Evolutionary conservation across 2,888 invertebrate genomes (phyloP), one percentile per base, ranked within the genome.

Genomic region (Agonopterix alstromeriana): DNA sequence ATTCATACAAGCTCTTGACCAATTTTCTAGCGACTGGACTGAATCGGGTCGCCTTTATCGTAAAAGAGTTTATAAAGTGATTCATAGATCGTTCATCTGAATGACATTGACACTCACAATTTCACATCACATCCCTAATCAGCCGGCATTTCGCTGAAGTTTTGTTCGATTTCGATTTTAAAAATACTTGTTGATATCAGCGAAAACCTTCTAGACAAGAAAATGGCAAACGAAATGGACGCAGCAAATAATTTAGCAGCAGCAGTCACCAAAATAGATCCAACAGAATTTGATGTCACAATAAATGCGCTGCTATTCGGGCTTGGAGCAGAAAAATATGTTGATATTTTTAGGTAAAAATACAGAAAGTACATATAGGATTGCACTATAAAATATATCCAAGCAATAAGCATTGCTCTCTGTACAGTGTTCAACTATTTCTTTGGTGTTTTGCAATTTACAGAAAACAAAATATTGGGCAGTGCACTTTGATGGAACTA

Each of bases 401-500:
- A 17, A 17, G 17, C 17, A 17, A 17, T 17, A n/a, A n/a, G 2
- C 17, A 17, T 17, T 17, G 17, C 17, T 2, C 2, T 1, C 14
- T 14, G 14, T 14, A 14, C 2, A 14, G n/a, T n/a, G n/a, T n/a
- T n/a, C n/a, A n/a, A n/a, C n/a, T n/a, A n/a, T n/a, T n/a, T n/a
- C n/a, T n/a, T n/a, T n/a, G n/a, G n/a, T 17, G 27, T 27, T 38
- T 8, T 10, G 10, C 45, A 35, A 17, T 36, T 50, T 66, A 44
- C 57, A 89, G 88, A 54, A 77, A 78, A 60, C 65, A 75, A 41
- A 81, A 87, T 54, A 85, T 89, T 61, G 84, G 86, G 2, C 85
- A 87, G 58, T 73, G 71, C 48, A 84, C 84, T 40, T 61, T 89
- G 43, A 63, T 78, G 48, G 83, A 86, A 64, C 60, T 89, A 50